Evolutionary conservation across 2,797 vertebrate genomes (phyloP), one percentile per base, ranked within the genome.

Genomic region (Macropodus opercularis): DNA sequence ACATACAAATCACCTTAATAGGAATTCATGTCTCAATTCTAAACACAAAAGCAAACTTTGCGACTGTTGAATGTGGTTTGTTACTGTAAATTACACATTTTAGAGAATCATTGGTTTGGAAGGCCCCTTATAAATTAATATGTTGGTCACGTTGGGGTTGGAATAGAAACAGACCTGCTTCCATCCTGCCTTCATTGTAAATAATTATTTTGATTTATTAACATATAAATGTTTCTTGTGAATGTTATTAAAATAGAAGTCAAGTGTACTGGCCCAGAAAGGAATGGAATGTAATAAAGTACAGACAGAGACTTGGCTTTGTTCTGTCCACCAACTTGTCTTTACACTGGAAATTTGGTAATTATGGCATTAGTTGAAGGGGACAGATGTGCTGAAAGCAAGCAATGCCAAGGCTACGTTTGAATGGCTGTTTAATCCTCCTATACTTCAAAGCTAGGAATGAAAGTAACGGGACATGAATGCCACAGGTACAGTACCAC

Each of bases 401-500:
- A 70, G 47, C 49, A 70, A 80, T 66, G 59, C 80, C 80, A 85
- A 70, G 65, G 61, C 76, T 70, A 57, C 38, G 42, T 79, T 55
- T 78, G 38, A 80, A 80, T 52, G 19, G 43, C 31, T 64, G 47
- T 56, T 69, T 61, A 62, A 50, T 55, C 22, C 24, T 47, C 47
- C 40, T 71, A 39, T 59, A 22, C 19, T 48, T 53, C 42, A 66
- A 55, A 63, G 48, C 19, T 39, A 24, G 13, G 77, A 75, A 62
- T 62, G 51, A 59, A 56, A 73, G 44, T 13, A 60, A 24, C 8
- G 17, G 27, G 41, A 2, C 21, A 46, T 29, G 46, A 41, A 41
- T 31, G 26, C 0, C 21, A 26, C 13, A 49, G 23, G 15, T 10
- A 31, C 29, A 31, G 29, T 38, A 22, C n/a, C 41, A 42, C 14